A percentile compares a stretch with the other conserved stretches of the same genome.
phyloP scores from a whole-genome alignment of 2,797 vertebrate genomes.

The Hippoglossus hippoglossus region DNA sequence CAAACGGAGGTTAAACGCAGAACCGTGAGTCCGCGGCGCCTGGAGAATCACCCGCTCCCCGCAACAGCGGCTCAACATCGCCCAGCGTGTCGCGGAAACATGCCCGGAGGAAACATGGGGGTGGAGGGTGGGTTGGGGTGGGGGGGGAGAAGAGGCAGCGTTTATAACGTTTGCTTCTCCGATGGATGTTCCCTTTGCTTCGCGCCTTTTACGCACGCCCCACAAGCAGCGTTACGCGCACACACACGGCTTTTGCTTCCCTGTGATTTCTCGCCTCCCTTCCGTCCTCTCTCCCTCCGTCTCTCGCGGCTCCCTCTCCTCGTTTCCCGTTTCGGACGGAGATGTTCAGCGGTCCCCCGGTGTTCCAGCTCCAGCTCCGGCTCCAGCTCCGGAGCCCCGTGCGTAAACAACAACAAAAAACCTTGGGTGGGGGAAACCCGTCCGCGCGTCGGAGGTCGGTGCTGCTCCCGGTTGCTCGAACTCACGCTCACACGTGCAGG shows the following conservation, averaged over 20 bases:
- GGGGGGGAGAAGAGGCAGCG: background rate
- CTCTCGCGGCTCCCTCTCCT: slow-evolving; percentile 41
- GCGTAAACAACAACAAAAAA: too few relatives aligned
- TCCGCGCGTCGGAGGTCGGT: slow-evolving; percentile 6
- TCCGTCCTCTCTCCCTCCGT: slow-evolving; percentile 38
- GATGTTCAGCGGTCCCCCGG: slow-evolving; percentile 49
- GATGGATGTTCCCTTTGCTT: slow-evolving; percentile 25
- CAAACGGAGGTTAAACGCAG: slow-evolving; percentile 4
- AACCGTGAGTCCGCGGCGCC: background rate
- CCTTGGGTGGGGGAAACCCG: background rate
- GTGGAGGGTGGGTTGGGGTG: background rate
- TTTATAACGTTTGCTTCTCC: background rate
- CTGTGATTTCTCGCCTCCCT: slow-evolving; percentile 55
- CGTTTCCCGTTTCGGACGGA: slow-evolving; percentile 44
- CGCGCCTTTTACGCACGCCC: slow-evolving; percentile 47
- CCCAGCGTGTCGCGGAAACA: slow-evolving; percentile 52
- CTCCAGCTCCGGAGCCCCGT: slow-evolving; percentile 16
- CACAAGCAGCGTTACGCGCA: slow-evolving; percentile 28
- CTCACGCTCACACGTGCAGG: slow-evolving; percentile 31
- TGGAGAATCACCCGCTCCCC: slow-evolving; percentile 30
- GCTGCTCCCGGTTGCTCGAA: slow-evolving; percentile 1
- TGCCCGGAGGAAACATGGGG: slow-evolving; percentile 25
- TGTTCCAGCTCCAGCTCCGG: background rate
- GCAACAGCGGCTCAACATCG: slow-evolving; percentile 51
- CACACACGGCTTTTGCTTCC: slow-evolving; percentile 27